Conservation (phyloP, 2,888 invertebrate genomes). For the Polyploca ridens region DNA sequence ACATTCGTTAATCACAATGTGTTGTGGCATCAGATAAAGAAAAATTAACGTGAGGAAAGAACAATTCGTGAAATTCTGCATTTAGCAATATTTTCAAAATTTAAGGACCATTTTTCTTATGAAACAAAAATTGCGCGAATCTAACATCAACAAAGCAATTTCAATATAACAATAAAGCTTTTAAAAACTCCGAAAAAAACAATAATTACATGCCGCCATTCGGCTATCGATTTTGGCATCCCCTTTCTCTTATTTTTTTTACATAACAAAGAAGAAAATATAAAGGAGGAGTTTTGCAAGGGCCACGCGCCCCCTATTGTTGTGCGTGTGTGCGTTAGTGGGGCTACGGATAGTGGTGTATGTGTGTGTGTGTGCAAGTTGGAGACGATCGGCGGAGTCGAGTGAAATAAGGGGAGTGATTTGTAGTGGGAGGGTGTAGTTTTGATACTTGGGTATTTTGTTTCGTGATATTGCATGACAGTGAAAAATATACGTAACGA, state of each 20-base stretch:
- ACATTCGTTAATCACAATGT: no score
- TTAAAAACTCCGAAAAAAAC: conserved; percentile 35
- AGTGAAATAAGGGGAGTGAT: conserved; percentile 77
- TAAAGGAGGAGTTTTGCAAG: conserved; percentile 81
- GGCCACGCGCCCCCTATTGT: conserved; percentile 67
- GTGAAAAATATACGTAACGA: no score
- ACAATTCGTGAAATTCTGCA: no score
- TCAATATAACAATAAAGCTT: conserved; percentile 21
- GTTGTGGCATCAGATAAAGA: no score
- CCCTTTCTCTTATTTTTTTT: conserved; percentile 83
- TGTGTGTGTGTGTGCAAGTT: conserved; percentile 65
- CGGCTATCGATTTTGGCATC: conserved; percentile 80
- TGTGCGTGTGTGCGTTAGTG: conserved; percentile 49
- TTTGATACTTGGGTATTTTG: conserved; percentile 50
- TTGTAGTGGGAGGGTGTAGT: conserved; percentile 41
- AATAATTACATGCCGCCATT: conserved; percentile 65
- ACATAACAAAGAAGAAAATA: conserved; percentile 83
- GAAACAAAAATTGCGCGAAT: conserved; percentile 11
- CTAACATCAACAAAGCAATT: conserved; percentile 20
- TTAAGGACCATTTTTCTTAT: no score
- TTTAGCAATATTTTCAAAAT: no score
- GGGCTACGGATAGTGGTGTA: conserved; percentile 40
- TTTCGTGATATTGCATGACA: not conserved
- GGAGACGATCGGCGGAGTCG: conserved; percentile 79
- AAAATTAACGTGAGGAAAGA: no score